A percentile compares a stretch with the other conserved stretches of the same genome.
Evolutionary conservation across 2,113 vertebrate genomes (phyloP).

Genomic region (Fukomys damarensis): DNA sequence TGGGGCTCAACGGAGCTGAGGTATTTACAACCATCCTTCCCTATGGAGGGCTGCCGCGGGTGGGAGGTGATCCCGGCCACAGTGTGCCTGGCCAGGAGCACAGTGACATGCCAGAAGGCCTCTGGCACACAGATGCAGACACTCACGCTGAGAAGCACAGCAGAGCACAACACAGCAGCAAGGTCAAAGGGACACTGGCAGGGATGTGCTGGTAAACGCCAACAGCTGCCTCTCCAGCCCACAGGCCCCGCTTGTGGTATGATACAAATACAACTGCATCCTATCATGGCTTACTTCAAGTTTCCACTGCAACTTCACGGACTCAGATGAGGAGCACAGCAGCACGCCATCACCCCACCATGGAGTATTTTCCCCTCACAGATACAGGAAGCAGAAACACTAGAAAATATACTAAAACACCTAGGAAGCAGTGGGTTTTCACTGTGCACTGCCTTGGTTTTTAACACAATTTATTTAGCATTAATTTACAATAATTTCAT

Average conservation of each 20-base stretch:
- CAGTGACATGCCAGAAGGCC: background rate
- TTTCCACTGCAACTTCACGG: background rate
- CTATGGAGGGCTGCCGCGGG: background rate
- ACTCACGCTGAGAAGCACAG: background rate
- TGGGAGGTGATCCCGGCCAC: background rate
- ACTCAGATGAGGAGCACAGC: background rate
- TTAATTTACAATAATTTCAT: constrained; percentile 1
- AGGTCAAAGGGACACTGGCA: background rate
- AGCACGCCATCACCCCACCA: background rate
- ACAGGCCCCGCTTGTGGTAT: background rate
- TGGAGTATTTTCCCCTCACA: background rate
- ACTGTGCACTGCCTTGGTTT: background rate
- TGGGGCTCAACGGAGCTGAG: background rate
- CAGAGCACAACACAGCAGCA: background rate
- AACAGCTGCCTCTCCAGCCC: background rate
- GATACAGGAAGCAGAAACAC: background rate
- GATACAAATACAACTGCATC: background rate
- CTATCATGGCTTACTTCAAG: background rate
- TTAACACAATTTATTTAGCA: constrained; percentile 40
- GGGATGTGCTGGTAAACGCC: background rate
- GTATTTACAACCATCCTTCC: background rate
- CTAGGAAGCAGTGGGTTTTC: background rate
- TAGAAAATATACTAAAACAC: background rate
- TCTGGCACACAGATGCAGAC: background rate
- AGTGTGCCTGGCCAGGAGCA: background rate